These are phyloP conservation scores for Chaetodon auriga DNA, from an alignment of 2,113 vertebrate species.

Conservation along the genomic window DNA sequence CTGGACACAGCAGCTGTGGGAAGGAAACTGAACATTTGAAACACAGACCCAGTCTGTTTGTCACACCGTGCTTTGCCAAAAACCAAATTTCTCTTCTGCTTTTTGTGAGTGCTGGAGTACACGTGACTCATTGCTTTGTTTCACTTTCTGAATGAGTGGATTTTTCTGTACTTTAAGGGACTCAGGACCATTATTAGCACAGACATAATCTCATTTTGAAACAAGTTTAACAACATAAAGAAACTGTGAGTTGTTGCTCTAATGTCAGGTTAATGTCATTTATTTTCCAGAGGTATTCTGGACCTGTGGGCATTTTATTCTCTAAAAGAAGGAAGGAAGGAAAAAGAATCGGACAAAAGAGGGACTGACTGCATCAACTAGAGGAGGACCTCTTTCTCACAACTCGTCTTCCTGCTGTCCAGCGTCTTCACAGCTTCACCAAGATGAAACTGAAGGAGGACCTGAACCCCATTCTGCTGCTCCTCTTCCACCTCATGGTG, in stretches of 20 bases:
- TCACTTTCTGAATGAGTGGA: slow-evolving; percentile 32
- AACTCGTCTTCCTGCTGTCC: not conserved
- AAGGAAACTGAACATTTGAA: slow-evolving; percentile 11
- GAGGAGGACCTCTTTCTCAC: not conserved
- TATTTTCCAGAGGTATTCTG: slow-evolving; percentile 23
- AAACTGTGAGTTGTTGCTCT: not conserved
- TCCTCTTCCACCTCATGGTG: slow-evolving; percentile 89
- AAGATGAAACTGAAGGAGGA: slow-evolving; percentile 93
- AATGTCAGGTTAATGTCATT: not conserved
- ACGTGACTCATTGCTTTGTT: slow-evolving; percentile 16
- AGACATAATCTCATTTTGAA: slow-evolving; percentile 4
- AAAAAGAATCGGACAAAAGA: not conserved
- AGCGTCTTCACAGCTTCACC: not conserved
- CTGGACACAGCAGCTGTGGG: not conserved
- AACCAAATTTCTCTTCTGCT: slow-evolving; percentile 17
- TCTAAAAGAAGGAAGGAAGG: not conserved
- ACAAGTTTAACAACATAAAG: not conserved
- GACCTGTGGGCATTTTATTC: slow-evolving; percentile 1
- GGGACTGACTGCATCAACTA: not conserved
- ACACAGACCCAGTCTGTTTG: not conserved
- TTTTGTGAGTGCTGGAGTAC: not conserved
- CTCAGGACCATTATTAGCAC: not conserved
- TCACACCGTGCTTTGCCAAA: not conserved
- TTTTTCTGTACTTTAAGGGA: not conserved
- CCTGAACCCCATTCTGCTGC: slow-evolving; percentile 90